Conservation (phyloP, 2,113 vertebrate species). For the Nettapus auritus region DNA sequence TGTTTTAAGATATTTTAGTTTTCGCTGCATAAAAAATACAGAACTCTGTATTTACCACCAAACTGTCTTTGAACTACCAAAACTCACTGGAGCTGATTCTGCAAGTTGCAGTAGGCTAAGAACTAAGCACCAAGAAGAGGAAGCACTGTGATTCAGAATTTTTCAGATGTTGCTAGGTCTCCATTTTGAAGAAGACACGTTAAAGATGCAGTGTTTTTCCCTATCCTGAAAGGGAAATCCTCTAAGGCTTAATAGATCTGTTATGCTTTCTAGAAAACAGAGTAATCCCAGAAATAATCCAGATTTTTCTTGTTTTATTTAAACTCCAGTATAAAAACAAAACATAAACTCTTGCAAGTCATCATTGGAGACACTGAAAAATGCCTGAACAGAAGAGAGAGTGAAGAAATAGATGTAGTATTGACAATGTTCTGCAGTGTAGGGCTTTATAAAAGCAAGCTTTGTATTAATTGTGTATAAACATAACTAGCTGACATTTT, state of each 20-base stretch:
- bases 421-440: not conserved
- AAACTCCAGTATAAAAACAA: not conserved
- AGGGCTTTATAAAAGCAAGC: not conserved
- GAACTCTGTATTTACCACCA: not conserved
- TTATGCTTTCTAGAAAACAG: not conserved
- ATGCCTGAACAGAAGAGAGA: not conserved
- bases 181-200: slow-evolving; percentile 29
- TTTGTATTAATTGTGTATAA: not conserved
- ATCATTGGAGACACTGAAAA: not conserved
- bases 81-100: slow-evolving; percentile 15
- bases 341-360: slow-evolving; percentile 17
- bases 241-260: not conserved
- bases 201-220: not conserved
- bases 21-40: not conserved
- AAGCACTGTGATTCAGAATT: not conserved
- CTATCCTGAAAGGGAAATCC: not conserved
- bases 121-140: not conserved
- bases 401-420: not conserved
- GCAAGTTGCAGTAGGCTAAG: not conserved
- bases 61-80: not conserved
- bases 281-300: not conserved
- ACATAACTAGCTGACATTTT: not conserved
- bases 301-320: not conserved
- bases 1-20: not conserved
- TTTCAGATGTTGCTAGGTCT: not conserved